Evolutionary conservation across 2,888 invertebrate species (phyloP), one percentile per base, ranked within the genome.

Genomic region (Drosophila sordidula): DNA sequence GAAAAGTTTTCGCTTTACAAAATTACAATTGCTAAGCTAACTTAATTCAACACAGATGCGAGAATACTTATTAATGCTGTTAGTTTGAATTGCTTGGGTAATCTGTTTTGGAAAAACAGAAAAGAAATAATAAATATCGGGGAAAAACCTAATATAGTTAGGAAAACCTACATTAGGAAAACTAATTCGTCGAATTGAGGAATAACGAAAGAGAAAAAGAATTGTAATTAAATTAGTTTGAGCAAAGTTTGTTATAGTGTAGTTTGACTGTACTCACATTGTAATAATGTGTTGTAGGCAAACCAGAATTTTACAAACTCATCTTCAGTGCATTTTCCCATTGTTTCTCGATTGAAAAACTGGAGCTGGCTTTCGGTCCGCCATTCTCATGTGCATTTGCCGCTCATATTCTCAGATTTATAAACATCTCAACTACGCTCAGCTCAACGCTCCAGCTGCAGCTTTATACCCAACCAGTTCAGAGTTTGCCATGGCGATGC

Each of bases 401-500:
- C 25, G 46, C 67, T 67, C 58, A 65, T 46, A 51, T 66, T 57
- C 67, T 58, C 67, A 55, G 42, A 55, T 22, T 46, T 65, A n/a
- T 54, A 38, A 55, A 22, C 51, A 59, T 36, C 52, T 54, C 42
- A 49, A 57, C 58, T 66, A 70, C 50, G 50, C 68, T 52, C 32
- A 58, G 36, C 51, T 18, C 18, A 18, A 18, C 18, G 18, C 18
- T 50, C 22, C 55, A 39, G 26, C 29, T 36, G 9, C 26, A 58
- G 38, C 49, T 50, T 52, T 34, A 12, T 39, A 54, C 61, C 58
- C 76, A 75, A 75, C 75, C 72, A 62, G 70, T 71, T 68, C 73
- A 71, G 71, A 77, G 79, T 80, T 85, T 69, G 73, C 52, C 66
- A 64, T 62, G 75, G 64, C 80, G 68, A 12, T 34, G 86, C 84